Percentiles rank a stretch among this genome's conserved stretches.
phyloP scores from a whole-genome alignment of 2,888 invertebrate species.

The Caenorhabditis japonica region DNA sequence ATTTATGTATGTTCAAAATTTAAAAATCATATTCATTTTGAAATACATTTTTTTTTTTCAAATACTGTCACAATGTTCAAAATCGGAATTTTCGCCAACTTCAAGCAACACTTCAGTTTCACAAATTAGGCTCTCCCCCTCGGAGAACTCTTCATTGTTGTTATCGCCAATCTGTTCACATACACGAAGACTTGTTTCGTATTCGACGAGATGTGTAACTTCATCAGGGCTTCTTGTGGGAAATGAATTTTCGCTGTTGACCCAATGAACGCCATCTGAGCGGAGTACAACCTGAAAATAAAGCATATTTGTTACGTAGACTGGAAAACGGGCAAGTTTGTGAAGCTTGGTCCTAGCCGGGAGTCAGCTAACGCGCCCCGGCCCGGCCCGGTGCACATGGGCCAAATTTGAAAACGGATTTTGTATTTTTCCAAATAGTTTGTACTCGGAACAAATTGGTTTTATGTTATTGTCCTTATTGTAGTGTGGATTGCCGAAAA shows the following conservation, averaged over 20 bases:
- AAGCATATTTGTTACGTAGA: too few species aligned
- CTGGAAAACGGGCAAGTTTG: too few species aligned
- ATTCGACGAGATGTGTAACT: slow-evolving; percentile 61
- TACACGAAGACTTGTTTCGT: slow-evolving; percentile 61
- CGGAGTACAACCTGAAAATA: slow-evolving; percentile 61
- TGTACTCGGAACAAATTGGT: too few species aligned
- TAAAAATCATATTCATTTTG: not conserved
- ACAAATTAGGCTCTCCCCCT: slow-evolving; percentile 49
- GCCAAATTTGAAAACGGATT: too few species aligned
- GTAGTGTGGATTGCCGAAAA: too few species aligned
- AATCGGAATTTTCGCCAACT: slow-evolving; percentile 33
- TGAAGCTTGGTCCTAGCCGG: too few species aligned
- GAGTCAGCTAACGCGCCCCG: too few species aligned
- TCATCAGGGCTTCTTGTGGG: slow-evolving; percentile 67
- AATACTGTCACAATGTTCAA: slow-evolving; percentile 37
- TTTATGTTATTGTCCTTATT: too few species aligned
- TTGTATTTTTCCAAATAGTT: too few species aligned
- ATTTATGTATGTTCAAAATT: not conserved
- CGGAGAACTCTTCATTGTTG: slow-evolving; percentile 58
- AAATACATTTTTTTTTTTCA: too few species aligned
- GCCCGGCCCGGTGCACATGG: too few species aligned
- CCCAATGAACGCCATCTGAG: slow-evolving; percentile 71
- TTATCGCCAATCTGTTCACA: slow-evolving; percentile 67
- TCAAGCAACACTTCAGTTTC: slow-evolving; percentile 60
- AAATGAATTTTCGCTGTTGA: slow-evolving; percentile 52